A percentile compares a stretch with the other conserved stretches of the same genome.
Conservation (phyloP, 2,888 invertebrate genomes). For the Priocnemis perturbator region DNA sequence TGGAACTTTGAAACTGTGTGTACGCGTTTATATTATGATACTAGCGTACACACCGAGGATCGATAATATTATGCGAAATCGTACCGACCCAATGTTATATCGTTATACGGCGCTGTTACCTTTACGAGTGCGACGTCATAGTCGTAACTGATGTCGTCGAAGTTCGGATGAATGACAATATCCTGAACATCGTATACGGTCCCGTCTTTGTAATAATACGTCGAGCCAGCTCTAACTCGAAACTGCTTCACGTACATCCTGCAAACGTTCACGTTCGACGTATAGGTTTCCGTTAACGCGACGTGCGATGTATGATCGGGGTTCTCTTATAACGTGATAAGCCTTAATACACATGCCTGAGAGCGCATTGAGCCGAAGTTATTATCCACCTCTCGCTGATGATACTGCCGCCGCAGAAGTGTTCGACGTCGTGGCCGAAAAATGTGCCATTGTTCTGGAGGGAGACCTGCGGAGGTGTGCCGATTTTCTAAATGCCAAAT, state of each 20-base stretch:
- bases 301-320: too few species aligned
- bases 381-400: constrained; percentile 60
- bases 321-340: too few species aligned
- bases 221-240: constrained; percentile 56
- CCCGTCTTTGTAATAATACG: constrained; percentile 55
- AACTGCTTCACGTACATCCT: constrained; percentile 47
- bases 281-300: neutral
- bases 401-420: constrained; percentile 59
- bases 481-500: constrained; percentile 51
- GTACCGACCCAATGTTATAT: too few species aligned
- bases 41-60: too few species aligned
- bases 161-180: constrained; percentile 56
- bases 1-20: too few species aligned
- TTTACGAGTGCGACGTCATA: constrained; percentile 60
- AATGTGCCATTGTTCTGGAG: constrained; percentile 62
- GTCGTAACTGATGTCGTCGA: constrained; percentile 50
- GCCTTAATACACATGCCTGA: constrained; percentile 50
- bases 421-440: constrained; percentile 59
- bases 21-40: too few species aligned
- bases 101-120: constrained; percentile 42
- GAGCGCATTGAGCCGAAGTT: constrained; percentile 60
- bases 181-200: constrained; percentile 47
- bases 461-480: constrained; percentile 51
- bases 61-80: too few species aligned
- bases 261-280: constrained; percentile 15